These are phyloP conservation scores for Phasia obesa DNA, from an alignment of 2,888 invertebrate species.

Conservation along the genomic window DNA sequence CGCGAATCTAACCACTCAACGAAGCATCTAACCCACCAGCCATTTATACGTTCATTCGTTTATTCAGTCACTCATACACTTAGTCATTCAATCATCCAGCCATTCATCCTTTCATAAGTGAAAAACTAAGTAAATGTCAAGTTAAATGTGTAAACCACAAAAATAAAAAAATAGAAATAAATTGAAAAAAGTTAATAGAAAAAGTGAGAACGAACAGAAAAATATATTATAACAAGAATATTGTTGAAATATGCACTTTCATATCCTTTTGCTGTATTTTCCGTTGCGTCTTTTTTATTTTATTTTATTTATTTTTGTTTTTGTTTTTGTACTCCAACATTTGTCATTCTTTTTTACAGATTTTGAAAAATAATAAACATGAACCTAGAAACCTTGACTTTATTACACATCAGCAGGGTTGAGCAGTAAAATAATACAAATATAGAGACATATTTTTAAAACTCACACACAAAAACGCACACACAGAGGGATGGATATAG, in stretches of 20 bases:
- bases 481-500: no score
- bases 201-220: constrained; percentile 18
- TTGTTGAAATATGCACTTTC: constrained; percentile 69
- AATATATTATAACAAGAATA: constrained; percentile 21
- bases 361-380: constrained; percentile 15
- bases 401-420: constrained; percentile 55
- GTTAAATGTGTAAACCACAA: constrained; percentile 53
- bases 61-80: no score
- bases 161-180: constrained; percentile 21
- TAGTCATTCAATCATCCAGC: constrained; percentile 4
- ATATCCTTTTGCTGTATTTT: constrained; percentile 66
- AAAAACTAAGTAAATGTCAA: constrained; percentile 62
- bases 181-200: constrained; percentile 30
- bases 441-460: constrained; percentile 32
- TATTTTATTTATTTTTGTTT: no score
- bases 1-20: not conserved
- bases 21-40: constrained; percentile 12
- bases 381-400: constrained; percentile 63
- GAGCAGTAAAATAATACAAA: constrained; percentile 33
- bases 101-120: constrained; percentile 32
- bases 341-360: constrained; percentile 49
- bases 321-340: constrained; percentile 46
- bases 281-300: constrained; percentile 56
- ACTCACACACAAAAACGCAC: not conserved
- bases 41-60: constrained; percentile 34